Percentiles rank a stretch among this genome's conserved stretches.
These are phyloP conservation scores for Anhinga anhinga DNA, from an alignment of 2,113 vertebrate genomes.

Conservation along the genomic window DNA sequence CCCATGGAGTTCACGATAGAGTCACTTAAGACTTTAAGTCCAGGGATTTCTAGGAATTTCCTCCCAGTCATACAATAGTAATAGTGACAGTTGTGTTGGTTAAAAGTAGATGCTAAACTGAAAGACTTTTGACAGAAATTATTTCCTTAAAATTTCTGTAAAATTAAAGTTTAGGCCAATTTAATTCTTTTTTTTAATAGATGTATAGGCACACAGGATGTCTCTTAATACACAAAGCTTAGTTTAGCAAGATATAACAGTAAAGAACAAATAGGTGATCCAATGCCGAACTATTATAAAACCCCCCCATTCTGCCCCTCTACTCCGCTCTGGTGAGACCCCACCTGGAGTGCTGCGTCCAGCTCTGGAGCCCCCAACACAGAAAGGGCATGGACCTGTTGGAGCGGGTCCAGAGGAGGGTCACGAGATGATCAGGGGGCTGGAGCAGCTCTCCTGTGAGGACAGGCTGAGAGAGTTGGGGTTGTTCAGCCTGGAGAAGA, in stretches of 20 bases:
- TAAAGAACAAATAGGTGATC: background rate
- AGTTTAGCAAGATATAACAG: background rate
- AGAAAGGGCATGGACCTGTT: too few species aligned
- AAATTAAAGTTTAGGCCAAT: background rate
- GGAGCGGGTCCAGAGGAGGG: too few species aligned
- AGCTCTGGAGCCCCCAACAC: too few species aligned
- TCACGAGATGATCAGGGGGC: too few species aligned
- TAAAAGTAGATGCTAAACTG: background rate
- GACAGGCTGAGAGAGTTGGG: too few species aligned
- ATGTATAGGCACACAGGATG: background rate
- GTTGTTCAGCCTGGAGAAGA: too few species aligned
- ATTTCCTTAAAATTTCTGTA: background rate
- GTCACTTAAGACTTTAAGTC: background rate
- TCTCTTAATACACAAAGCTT: background rate
- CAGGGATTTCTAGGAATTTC: background rate
- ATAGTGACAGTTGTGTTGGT: background rate
- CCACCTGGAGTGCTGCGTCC: too few species aligned
- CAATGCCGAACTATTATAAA: background rate
- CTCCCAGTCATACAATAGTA: background rate
- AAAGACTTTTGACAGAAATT: background rate
- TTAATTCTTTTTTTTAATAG: background rate
- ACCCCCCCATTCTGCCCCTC: background rate
- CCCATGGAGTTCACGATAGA: fast-evolving
- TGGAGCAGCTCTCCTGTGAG: too few species aligned
- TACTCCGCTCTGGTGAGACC: too few species aligned